Base-by-base conservation (phyloP, 2,797 vertebrate species). In the Toxotes lorentzi region DNA sequence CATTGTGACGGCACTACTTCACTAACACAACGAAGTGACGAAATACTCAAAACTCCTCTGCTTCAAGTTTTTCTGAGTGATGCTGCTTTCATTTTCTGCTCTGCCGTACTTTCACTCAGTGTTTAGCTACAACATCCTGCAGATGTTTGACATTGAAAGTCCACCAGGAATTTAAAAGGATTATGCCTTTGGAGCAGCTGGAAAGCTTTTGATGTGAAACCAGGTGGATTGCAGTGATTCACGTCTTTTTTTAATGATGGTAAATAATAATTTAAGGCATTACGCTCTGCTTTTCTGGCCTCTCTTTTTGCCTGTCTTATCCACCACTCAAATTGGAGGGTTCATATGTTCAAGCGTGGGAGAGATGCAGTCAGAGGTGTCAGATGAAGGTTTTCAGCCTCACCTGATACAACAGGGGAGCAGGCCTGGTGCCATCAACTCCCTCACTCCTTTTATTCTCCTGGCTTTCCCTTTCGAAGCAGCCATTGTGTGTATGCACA, bases 381-480 rank as follows among this genome's bases (percentile, higher is more conserved):
- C 23, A 34, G 35, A 64, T 50, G 5, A 17, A 34, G 10, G 5
- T 61, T 64, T 63, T 57, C 12, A 27, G 17, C 23, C 50, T 74
- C n/a, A 30, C n/a, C 12, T 23, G 48, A 60, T 32, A 35, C 34
- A 62, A 41, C 43, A 70, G 70, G 53, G 72, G 48, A 47, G 34
- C 43, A 13, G 47, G 34, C n/a, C 56, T 60, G 32, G 14, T 59
- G 17, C 70, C 62, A 27, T 35, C 41, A 51, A 1, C 43, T 4
- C 17, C 35, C 63, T 58, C 66, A 23, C 70, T 71, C 51, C 65
- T 75, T 75, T 74, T 76, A 73, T 74, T 83, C 59, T 76, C 6
- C 24, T 21, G 34, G 58, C 76, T 68, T 23, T 48, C 70, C 74
- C 74, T 76, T 59, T 80, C 47, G 27, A 30, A 30, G 27, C 27